Conservation (phyloP, 2,888 invertebrate species). For the Steromphala cineraria region DNA sequence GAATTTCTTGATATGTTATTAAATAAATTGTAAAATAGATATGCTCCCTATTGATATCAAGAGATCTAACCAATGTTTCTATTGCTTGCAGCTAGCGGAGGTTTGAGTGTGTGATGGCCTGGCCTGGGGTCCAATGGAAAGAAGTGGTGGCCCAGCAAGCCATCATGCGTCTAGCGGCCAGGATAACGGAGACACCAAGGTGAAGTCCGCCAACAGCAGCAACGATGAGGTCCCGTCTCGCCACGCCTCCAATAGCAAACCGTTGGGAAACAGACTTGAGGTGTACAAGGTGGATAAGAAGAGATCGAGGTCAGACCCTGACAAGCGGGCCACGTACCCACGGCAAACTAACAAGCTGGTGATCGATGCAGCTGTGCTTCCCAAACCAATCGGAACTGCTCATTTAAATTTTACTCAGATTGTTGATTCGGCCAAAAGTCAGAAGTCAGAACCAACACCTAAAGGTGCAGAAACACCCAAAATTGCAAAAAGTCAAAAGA, state of each 20-base stretch:
- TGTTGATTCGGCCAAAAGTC: neutral
- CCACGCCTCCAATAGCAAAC: neutral
- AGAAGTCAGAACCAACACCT: neutral
- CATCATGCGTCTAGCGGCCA: slow-evolving; percentile 13
- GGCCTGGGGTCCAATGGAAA: slow-evolving; percentile 32
- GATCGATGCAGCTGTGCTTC: slow-evolving; percentile 1
- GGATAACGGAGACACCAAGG: neutral
- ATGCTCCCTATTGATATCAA: too few relatives aligned
- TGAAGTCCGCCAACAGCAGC: neutral
- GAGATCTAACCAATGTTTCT: neutral
- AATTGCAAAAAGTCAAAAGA: slow-evolving; percentile 9
- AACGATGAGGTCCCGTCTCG: neutral
- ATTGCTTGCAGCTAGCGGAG: neutral
- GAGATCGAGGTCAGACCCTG: neutral
- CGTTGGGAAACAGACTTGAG: slow-evolving; percentile 3
- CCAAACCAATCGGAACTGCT: neutral
- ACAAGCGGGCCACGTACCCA: neutral
- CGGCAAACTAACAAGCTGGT: neutral
- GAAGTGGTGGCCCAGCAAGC: slow-evolving; percentile 31
- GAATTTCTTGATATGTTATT: too few relatives aligned
- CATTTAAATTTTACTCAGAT: neutral
- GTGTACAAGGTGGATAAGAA: slow-evolving; percentile 14
- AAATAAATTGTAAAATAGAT: too few relatives aligned
- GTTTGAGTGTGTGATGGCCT: slow-evolving; percentile 24
- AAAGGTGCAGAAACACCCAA: neutral